A percentile compares a stretch with the other conserved stretches of the same genome.
Evolutionary conservation across 2,888 invertebrate genomes (phyloP).

Genomic region (Pyrochroa serraticornis): DNA sequence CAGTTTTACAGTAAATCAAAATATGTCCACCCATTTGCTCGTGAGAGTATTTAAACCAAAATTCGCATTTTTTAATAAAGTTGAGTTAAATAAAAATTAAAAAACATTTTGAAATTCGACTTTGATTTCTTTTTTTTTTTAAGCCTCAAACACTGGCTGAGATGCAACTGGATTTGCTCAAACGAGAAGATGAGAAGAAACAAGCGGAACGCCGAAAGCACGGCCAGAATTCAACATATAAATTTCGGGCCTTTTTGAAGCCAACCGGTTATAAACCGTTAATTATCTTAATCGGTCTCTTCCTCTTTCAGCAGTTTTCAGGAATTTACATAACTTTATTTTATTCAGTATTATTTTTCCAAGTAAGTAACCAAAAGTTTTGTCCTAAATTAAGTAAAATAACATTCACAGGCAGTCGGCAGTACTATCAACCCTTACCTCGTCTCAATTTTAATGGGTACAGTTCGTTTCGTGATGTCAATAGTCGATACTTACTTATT

Average conservation of each 20-base stretch:
- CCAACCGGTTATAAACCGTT: conserved; percentile 67
- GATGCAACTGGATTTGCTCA: conserved; percentile 60
- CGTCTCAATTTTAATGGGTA: conserved; percentile 64
- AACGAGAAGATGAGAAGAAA: conserved; percentile 62
- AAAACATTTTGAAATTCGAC: no score
- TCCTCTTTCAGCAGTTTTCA: conserved; percentile 66
- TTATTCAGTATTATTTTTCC: conserved; percentile 66
- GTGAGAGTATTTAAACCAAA: no score
- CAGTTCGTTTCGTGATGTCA: conserved; percentile 64
- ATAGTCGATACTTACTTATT: conserved; percentile 64
- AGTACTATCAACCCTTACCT: conserved; percentile 61
- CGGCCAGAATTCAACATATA: conserved; percentile 51
- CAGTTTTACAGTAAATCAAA: neutral
- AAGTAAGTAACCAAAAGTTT: conserved; percentile 51
- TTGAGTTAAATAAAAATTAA: no score
- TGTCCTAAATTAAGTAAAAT: neutral
- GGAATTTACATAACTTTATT: conserved; percentile 68
- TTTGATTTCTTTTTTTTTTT: neutral
- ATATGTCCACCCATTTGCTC: no score
- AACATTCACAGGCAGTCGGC: conserved; percentile 58
- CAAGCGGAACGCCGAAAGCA: conserved; percentile 53
- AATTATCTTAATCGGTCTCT: conserved; percentile 61
- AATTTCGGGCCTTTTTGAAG: conserved; percentile 58
- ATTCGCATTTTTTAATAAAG: no score
- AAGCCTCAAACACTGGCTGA: conserved; percentile 60